Conservation (phyloP, 1,140 invertebrate genomes). For the Holcopasites calliopsidis region DNA sequence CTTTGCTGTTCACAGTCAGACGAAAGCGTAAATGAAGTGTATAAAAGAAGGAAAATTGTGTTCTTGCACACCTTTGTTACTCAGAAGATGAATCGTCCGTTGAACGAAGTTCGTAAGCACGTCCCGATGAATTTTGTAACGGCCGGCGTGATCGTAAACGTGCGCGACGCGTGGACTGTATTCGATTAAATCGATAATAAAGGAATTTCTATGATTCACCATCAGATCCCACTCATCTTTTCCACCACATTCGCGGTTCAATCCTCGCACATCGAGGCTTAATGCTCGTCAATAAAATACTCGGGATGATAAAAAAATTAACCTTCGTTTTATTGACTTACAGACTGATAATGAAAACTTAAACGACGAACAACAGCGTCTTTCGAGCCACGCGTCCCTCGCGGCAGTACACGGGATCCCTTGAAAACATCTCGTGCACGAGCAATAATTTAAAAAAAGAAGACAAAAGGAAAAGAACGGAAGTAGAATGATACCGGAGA, state of each 20-base stretch:
- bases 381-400: constrained; percentile 45
- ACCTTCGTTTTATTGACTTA: constrained; percentile 74
- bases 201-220: constrained; percentile 50
- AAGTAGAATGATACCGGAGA: not conserved
- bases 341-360: constrained; percentile 72
- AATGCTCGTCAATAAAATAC: too few species aligned
- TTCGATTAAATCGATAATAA: constrained; percentile 53
- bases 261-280: too few species aligned
- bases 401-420: constrained; percentile 36
- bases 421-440: not conserved
- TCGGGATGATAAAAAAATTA: constrained; percentile 69
- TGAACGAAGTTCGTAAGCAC: constrained; percentile 4
- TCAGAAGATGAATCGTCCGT: constrained; percentile 20
- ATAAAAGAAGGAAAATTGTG: not conserved
- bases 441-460: not conserved
- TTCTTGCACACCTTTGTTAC: constrained; percentile 44
- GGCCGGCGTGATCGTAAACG: constrained; percentile 22
- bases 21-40: too few species aligned
- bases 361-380: constrained; percentile 60
- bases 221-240: not conserved
- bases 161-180: constrained; percentile 25
- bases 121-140: constrained; percentile 45
- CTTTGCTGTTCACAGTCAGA: not conserved
- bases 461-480: not conserved
- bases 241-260: not conserved